Evolutionary conservation across 1,140 invertebrate genomes (phyloP).

Genomic region (Mercenaria mercenaria): DNA sequence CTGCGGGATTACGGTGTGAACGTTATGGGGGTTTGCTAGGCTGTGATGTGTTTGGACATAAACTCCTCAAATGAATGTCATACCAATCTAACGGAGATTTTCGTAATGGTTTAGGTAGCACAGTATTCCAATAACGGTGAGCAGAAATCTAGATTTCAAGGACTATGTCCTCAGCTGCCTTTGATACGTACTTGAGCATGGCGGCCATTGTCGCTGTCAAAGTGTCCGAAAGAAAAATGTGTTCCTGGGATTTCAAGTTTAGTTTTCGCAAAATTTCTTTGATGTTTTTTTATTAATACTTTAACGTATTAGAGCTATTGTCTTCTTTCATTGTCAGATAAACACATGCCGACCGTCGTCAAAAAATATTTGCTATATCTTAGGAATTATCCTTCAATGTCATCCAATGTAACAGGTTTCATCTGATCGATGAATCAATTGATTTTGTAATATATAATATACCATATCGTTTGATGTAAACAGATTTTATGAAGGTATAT

Average conservation of each 20-base stretch:
- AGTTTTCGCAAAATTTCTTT: background rate
- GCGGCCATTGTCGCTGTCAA: background rate
- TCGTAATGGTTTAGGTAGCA: background rate
- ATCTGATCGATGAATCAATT: too few relatives aligned
- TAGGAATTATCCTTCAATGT: too few relatives aligned
- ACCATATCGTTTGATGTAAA: background rate
- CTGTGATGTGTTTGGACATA: conserved; percentile 38
- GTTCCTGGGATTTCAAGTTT: background rate
- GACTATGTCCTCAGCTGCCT: background rate
- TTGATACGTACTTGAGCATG: conserved; percentile 1
- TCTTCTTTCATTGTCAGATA: too few relatives aligned
- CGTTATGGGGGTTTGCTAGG: background rate
- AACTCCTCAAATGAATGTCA: background rate
- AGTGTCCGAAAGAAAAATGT: background rate
- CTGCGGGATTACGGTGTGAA: conserved; percentile 40
- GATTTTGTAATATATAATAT: too few relatives aligned
- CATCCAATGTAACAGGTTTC: too few relatives aligned
- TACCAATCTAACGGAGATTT: background rate
- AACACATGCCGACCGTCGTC: too few relatives aligned
- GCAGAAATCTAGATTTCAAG: background rate
- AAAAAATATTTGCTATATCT: too few relatives aligned
- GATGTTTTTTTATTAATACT: too few relatives aligned
- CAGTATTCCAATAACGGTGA: background rate
- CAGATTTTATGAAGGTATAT: background rate
- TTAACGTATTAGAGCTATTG: too few relatives aligned